Base-by-base conservation (phyloP, 2,113 vertebrate species). In the Microcebus jonahi region DNA sequence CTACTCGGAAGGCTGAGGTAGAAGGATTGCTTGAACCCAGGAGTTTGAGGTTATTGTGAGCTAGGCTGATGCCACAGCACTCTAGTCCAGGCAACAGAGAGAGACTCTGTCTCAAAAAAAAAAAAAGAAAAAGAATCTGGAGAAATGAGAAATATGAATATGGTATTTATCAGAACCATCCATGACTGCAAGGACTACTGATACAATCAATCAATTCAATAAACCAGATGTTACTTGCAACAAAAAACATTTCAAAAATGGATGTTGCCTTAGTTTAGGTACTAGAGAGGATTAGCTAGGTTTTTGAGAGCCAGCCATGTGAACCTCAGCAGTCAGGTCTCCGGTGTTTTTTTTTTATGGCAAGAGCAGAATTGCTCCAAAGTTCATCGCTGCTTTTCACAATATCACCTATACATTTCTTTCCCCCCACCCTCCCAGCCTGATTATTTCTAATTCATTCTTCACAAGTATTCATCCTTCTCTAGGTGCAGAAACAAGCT, bases 401-500 rank as follows among this genome's bases (percentile, higher is more conserved):
- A 75, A 27, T 55, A 18, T 23, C 18, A 29, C 20, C 10, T 15
- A 39, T 4, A 17, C 17, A 45, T 31, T 23, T 55, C 17, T 73
- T 61, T 61, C 29, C 29, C 9, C 31, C 4, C 25, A 63, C 17
- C 34, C 25, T 55, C 53, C 31, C 18, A 77, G 42, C 29, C 88
- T 88, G 2, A 57, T 88, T 73, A 88, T 77, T 57, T 57, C 90
- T 89, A 96, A 90, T 94, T 97, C 61, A 81, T 76, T 97, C 65
- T 87, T 93, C 97, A 88, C 23, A 98, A 94, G 95, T 91, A 90
- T 79, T 97, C 94, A 88, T 87, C 53, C 92, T 96, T 95, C 4
- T 21, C 75, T 90, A 63, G 61, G 94, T 97, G 90, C 93, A 94
- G 90, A 98, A 97, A n/a, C 70, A 96, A 87, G 75, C 36, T 88